These are phyloP conservation scores for Mastomys natalensis DNA, from an alignment of 2,113 vertebrate species.

Conservation along the genomic window DNA sequence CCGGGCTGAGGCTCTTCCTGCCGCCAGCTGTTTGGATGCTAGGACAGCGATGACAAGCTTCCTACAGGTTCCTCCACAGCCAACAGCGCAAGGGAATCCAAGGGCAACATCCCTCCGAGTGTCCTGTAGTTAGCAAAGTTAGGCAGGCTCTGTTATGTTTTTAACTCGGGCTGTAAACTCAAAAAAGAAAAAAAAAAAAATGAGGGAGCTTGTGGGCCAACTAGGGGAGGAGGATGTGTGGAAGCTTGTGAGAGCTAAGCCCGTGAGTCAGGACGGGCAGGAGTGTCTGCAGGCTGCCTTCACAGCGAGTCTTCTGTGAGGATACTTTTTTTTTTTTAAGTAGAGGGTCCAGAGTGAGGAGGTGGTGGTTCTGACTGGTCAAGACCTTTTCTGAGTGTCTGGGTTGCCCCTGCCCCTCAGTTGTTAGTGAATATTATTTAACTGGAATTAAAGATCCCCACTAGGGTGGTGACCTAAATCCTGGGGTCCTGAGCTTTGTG, in stretches of 20 bases:
- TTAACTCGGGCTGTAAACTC: background rate
- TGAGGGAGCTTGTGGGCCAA: background rate
- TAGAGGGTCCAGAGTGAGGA: background rate
- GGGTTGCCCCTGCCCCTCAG: background rate
- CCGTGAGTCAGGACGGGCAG: slow-evolving; percentile 70
- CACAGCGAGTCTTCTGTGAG: background rate
- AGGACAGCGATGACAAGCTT: background rate
- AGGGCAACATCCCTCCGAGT: background rate
- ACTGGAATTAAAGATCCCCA: background rate
- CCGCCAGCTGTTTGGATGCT: background rate
- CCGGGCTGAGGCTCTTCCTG: slow-evolving; percentile 18
- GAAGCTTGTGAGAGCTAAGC: slow-evolving; percentile 30
- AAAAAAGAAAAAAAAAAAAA: background rate
- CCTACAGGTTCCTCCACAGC: background rate
- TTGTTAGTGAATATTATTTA: background rate
- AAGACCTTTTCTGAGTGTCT: background rate
- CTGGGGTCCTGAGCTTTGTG: background rate
- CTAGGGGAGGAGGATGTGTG: slow-evolving; percentile 7
- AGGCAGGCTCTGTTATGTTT: background rate
- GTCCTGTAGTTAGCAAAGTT: background rate
- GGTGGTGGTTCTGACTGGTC: background rate
- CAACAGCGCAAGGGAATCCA: background rate
- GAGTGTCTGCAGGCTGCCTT: background rate
- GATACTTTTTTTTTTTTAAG: background rate
- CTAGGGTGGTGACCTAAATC: background rate